Conservation (phyloP, 2,888 invertebrate species). For the Bibio marci region DNA sequence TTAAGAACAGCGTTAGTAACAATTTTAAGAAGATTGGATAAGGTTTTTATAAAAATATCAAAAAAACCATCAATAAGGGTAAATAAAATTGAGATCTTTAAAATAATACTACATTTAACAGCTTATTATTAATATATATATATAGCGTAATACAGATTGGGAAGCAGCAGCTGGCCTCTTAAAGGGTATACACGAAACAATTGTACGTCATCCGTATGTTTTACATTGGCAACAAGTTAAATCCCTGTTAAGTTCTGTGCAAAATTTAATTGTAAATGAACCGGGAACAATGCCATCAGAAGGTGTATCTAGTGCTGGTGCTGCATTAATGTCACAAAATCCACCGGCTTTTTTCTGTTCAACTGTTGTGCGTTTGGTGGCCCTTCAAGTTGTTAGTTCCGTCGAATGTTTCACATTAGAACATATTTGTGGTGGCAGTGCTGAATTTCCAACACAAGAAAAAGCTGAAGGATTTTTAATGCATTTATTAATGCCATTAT, state of each 20-base stretch:
- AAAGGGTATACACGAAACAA: conserved; percentile 88
- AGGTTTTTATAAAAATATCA: conserved; percentile 92
- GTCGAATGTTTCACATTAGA: conserved; percentile 85
- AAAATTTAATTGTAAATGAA: conserved; percentile 39
- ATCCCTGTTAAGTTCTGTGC: conserved; percentile 65
- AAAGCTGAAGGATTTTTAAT: conserved; percentile 91
- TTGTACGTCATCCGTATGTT: conserved; percentile 85
- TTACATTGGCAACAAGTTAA: conserved; percentile 94
- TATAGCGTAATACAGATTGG: conserved; percentile 88
- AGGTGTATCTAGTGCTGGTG: conserved; percentile 66
- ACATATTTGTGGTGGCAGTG: conserved; percentile 84
- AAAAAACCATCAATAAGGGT: conserved; percentile 86
- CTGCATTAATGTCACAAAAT: conserved; percentile 75
- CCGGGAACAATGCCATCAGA: conserved; percentile 39
- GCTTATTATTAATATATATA: not conserved
- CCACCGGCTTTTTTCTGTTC: conserved; percentile 93
- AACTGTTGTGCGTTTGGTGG: conserved; percentile 86
- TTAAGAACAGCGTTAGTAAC: conserved; percentile 82
- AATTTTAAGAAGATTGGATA: conserved; percentile 81
- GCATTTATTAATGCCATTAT: conserved; percentile 91
- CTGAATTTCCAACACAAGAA: conserved; percentile 75
- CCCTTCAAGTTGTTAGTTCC: conserved; percentile 85
- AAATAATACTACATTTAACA: not conserved
- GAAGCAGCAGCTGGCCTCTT: conserved; percentile 87
- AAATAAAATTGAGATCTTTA: conserved; percentile 14